Evolutionary conservation across 2,113 vertebrate species (phyloP), one percentile per base, ranked within the genome.

Genomic region (Mystacornis crossleyi): DNA sequence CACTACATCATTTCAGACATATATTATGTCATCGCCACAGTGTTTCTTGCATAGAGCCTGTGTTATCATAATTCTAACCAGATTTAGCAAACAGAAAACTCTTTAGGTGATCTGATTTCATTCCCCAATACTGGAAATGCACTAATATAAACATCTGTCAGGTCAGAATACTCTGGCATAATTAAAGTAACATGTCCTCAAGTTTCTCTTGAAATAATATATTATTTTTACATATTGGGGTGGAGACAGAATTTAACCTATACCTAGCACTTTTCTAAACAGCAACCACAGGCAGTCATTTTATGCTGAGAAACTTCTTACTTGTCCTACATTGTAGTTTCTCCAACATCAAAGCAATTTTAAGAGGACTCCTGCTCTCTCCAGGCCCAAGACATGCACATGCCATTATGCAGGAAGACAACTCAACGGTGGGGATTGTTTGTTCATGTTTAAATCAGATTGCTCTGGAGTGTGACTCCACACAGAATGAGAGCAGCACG

Each of bases 1-100:
- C 45, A 89, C 81, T 93, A 47, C 21, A 81, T 54, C 67, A 93
- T 82, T 96, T 93, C 62, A 90, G 77, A 70, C 33, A 48, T 70
- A 48, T 55, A 92, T 43, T 65, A 70, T 84, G 43, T 74, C 91
- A 74, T 81, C 65, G 72, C 43, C 29, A n/a, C 55, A 71, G 31
- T 65, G 20, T 69, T 92, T 91, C 77, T 53, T 62, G 81, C 29
- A 54, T 6, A 61, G 10, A 60, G 20, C 7, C 42, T 31, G 18
- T 36, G 4, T 78, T 67, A 89, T 9, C 36, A 86, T 65, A 40
- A n/a, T 50, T 84, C 25, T 38, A 69, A 94, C 13, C 9, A 69
- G 53, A 81, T 78, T 55, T 89, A 77, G 40, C 15, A 93, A 94
- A 65, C 21, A 90, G 6, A 47, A 57, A 66, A 93, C 89, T 81